These are phyloP conservation scores for Planococcus citri DNA, from an alignment of 1,140 invertebrate species.

Conservation along the genomic window DNA sequence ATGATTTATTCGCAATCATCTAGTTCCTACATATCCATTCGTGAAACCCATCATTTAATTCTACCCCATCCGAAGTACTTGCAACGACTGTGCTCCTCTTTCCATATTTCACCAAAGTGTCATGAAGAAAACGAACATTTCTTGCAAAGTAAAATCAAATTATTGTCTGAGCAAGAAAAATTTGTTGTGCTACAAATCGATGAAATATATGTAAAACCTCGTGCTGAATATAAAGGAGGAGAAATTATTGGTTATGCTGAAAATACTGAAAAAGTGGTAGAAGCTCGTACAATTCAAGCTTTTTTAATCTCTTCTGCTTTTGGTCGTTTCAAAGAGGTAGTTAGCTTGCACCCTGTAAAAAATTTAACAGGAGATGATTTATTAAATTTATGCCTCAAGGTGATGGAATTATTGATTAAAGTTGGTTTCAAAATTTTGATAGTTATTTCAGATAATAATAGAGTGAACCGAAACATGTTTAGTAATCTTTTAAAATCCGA, in stretches of 20 bases:
- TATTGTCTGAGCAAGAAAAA: neutral
- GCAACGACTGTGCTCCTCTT: neutral
- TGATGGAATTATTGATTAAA: no score
- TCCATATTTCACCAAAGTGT: neutral
- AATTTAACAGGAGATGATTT: no score
- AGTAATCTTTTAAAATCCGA: no score
- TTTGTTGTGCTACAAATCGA: neutral
- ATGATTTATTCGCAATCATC: no score
- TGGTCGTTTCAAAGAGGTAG: neutral
- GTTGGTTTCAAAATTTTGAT: no score
- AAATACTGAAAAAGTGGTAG: neutral
- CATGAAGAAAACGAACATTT: neutral
- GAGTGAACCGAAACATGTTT: no score
- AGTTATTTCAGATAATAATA: no score
- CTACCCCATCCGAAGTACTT: no score
- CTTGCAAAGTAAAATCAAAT: neutral
- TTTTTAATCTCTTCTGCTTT: constrained; percentile 1
- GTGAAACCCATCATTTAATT: no score
- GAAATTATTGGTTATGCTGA: neutral
- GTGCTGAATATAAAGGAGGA: neutral
- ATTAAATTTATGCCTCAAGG: no score
- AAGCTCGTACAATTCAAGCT: neutral
- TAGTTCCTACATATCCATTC: no score
- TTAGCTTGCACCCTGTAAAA: neutral
- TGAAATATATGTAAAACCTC: constrained; percentile 11